phyloP scores from a whole-genome alignment of 1,140 invertebrate genomes.

The Pararge aegeria region DNA sequence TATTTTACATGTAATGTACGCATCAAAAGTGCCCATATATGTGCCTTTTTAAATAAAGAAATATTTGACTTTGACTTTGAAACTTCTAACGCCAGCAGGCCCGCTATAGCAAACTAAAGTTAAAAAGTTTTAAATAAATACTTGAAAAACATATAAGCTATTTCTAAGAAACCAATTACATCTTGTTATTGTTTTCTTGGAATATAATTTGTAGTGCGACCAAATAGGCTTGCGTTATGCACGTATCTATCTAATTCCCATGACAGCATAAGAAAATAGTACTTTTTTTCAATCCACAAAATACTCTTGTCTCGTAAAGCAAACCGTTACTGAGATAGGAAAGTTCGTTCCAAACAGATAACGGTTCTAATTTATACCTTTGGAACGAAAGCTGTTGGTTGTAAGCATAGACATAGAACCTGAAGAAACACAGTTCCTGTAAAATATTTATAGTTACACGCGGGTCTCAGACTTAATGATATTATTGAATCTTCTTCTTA shows the following conservation, averaged over 20 bases:
- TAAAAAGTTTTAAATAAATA: background rate
- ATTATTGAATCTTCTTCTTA: no score
- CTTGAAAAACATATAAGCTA: no score
- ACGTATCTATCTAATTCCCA: background rate
- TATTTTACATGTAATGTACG: no score
- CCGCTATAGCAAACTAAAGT: no score
- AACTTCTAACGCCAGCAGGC: no score
- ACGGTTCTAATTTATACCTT: constrained; percentile 26
- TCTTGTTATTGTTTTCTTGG: no score
- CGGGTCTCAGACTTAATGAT: background rate
- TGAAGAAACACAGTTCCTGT: background rate
- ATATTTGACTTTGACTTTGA: no score
- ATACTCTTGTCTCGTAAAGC: constrained; percentile 26
- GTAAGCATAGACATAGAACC: background rate
- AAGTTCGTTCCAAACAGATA: constrained; percentile 26
- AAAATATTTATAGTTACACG: background rate
- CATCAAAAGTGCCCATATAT: no score
- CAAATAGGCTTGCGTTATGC: no score
- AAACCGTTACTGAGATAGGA: constrained; percentile 21
- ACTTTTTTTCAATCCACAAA: constrained; percentile 16
- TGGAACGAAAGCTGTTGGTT: constrained; percentile 25
- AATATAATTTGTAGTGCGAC: no score
- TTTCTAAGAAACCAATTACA: no score
- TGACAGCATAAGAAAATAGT: constrained; percentile 12
- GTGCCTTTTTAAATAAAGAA: no score